Evolutionary conservation across 64 coral and sea anemone species (phyloP), one percentile per base, ranked within the genome.

Genomic region (Acropora tenuis): DNA sequence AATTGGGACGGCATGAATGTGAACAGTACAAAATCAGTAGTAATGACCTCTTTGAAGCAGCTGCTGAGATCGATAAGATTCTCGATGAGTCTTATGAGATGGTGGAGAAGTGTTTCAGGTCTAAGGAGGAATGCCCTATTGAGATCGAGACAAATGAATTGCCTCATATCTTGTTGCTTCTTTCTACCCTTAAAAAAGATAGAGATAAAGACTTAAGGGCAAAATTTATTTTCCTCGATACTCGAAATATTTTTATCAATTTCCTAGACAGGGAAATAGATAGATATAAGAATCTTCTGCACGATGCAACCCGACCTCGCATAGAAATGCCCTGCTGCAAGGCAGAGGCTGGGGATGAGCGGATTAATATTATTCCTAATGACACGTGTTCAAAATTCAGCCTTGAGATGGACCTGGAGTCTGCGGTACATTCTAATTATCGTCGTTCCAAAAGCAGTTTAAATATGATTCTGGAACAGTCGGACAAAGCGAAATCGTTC

Each of bases 21-120:
- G 72, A 79, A 15, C 12, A 65, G 4, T 82, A 82, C 13, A 30
- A 74, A 49, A 58, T 18, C 42, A 42, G 48, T 16, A 46, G 18
- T 12, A 55, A 43, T 3, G 50, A 91, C 12, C 44, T 83, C 40
- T 59, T 84, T 2, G 76, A 0, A 48, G 58, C 82, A 83, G 84
- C 80, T 18, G 90, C 84, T 9, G 42, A 91, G 55, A 46, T 91
- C 16, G 90, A 91, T 75, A 57, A 12, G 83, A 13, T 85, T 48
- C 63, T 13, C 5, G 4, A 69, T 47, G 63, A 85, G 69, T 85
- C 69, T 10, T 17, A 85, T 19, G 71, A 50, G 45, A 77, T 48
- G 63, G 43, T 71, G n/a, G 82, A 85, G 0, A 69, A 71, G 49
- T 85, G 82, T 85, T 85, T 65, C 8, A 11, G 18, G 9, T 59